Percentiles rank a stretch among this genome's conserved stretches.
Evolutionary conservation across 2,888 invertebrate genomes (phyloP).

Genomic region (Stramonita haemastoma): DNA sequence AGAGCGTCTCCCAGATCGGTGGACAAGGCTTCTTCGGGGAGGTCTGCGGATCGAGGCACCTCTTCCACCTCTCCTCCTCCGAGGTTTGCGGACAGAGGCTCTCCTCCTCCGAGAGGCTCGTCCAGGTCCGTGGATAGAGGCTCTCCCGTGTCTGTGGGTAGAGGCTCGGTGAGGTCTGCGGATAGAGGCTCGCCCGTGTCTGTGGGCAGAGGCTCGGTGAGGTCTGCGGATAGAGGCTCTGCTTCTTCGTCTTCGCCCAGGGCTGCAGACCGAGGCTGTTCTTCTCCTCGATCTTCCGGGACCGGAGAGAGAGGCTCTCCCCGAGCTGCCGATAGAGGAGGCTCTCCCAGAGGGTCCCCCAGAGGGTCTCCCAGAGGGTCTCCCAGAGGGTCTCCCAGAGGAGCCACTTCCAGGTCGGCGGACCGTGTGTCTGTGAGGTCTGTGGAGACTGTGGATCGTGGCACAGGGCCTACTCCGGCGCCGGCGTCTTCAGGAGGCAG

Average conservation of each 20-base stretch:
- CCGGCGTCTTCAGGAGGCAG: conserved; percentile 53
- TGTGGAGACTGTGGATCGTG: conserved; percentile 75
- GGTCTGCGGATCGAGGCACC: conserved; percentile 36
- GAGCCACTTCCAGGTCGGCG: not conserved
- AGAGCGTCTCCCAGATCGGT: not conserved
- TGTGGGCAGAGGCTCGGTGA: not conserved
- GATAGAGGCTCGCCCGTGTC: conserved; percentile 34
- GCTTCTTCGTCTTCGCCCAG: not conserved
- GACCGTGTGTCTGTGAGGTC: conserved; percentile 38
- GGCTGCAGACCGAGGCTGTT: not conserved
- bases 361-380: not conserved
- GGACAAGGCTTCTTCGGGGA: conserved; percentile 52
- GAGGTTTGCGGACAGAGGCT: not conserved
- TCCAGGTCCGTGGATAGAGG: conserved; percentile 38
- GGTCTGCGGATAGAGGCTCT: not conserved
- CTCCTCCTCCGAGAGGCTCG: not conserved
- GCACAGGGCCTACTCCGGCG: conserved; percentile 74
- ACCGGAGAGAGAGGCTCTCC: not conserved
- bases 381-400: not conserved
- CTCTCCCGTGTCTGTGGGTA: not conserved
- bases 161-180: not conserved
- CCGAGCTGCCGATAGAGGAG: not conserved
- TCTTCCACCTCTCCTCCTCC: too few relatives aligned
- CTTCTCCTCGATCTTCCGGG: not conserved
- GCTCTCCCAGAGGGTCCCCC: not conserved